Evolutionary conservation across 64 coral and sea anemone species (phyloP).

Genomic region (Actinia equina): DNA sequence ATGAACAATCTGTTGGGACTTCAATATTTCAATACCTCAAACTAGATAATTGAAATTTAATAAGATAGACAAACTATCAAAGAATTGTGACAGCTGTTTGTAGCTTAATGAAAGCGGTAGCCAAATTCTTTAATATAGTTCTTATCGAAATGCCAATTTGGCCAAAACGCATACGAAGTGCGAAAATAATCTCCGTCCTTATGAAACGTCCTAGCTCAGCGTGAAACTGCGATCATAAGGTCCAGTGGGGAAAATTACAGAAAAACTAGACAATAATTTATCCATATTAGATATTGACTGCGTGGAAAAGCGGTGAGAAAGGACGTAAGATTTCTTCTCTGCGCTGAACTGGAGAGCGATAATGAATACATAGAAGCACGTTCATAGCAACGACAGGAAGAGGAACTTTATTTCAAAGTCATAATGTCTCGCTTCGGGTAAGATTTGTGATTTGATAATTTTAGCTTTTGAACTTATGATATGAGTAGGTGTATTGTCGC

Average conservation of each 20-base stretch:
- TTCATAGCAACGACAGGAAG: not conserved
- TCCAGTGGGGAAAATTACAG: not conserved
- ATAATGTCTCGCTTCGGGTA: not conserved
- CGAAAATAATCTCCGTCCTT: not conserved
- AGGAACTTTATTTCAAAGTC: not conserved
- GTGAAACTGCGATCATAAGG: not conserved
- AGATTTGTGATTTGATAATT: not conserved
- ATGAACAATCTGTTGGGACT: not conserved
- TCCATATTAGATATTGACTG: not conserved
- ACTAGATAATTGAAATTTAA: constrained; percentile 14
- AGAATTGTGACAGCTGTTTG: not conserved
- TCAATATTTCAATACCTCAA: not conserved
- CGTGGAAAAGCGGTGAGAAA: not conserved
- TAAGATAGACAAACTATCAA: constrained; percentile 11
- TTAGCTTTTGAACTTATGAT: not conserved
- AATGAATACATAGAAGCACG: not conserved
- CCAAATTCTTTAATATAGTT: not conserved
- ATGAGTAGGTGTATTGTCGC: not conserved
- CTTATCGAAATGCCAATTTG: constrained; percentile 16
- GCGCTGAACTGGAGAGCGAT: not conserved
- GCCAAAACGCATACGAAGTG: not conserved
- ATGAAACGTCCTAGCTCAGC: not conserved
- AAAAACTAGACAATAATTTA: not conserved
- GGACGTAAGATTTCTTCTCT: not conserved
- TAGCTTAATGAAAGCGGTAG: not conserved